Conservation (phyloP, 2,113 vertebrate species). For the Himantopus leucocephalus region DNA sequence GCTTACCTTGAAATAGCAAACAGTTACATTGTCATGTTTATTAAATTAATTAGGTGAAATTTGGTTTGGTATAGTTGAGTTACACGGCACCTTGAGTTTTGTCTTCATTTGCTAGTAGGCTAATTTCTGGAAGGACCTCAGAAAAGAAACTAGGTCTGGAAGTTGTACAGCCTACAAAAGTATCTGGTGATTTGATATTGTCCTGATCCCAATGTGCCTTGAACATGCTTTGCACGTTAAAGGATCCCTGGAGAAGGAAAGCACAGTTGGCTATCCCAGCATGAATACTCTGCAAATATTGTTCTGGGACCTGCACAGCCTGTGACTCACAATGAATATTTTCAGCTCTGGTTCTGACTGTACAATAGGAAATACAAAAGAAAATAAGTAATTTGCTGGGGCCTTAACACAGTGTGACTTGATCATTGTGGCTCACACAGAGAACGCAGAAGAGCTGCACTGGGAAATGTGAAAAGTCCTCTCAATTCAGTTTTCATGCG, state of each 20-base stretch:
- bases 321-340: slow-evolving; percentile 29
- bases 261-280: slow-evolving; percentile 35
- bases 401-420: neutral
- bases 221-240: neutral
- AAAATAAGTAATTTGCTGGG: slow-evolving; percentile 9
- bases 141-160: neutral
- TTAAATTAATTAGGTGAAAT: neutral
- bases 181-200: slow-evolving; percentile 1
- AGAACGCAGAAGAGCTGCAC: neutral
- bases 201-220: slow-evolving; percentile 1
- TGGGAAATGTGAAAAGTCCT: neutral
- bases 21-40: neutral
- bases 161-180: neutral
- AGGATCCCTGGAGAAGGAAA: slow-evolving; percentile 43
- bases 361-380: slow-evolving; percentile 32
- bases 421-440: neutral
- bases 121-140: neutral
- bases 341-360: slow-evolving; percentile 17
- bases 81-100: neutral
- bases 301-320: slow-evolving; percentile 29
- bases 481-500: neutral
- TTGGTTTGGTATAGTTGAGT: neutral
- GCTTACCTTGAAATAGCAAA: neutral
- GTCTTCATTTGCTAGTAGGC: neutral
- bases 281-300: slow-evolving; percentile 44